A percentile compares a stretch with the other conserved stretches of the same genome.
These are phyloP conservation scores for Clarias gariepinus DNA, from an alignment of 2,113 vertebrate species.

Conservation along the genomic window DNA sequence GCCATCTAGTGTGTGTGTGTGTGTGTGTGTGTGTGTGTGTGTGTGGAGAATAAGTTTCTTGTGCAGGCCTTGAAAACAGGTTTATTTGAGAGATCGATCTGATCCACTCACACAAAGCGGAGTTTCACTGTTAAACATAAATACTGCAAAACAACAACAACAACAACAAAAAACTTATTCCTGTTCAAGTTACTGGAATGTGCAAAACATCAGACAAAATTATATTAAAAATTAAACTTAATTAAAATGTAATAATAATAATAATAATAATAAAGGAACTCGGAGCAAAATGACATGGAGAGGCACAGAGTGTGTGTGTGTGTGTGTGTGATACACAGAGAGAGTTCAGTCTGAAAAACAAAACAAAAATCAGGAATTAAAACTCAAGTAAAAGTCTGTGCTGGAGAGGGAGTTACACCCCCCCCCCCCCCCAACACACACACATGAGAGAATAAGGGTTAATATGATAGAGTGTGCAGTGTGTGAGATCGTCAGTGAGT, in stretches of 20 bases:
- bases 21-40: neutral
- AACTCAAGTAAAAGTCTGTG: no score
- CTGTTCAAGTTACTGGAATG: slow-evolving; percentile 43
- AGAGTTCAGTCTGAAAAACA: no score
- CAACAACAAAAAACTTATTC: neutral
- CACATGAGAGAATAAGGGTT: no score
- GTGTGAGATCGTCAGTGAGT: no score
- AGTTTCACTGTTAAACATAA: slow-evolving; percentile 3
- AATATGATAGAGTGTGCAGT: no score
- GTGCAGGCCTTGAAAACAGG: slow-evolving; percentile 24
- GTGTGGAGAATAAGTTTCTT: neutral
- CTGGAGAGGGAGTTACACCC: no score
- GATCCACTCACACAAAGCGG: slow-evolving; percentile 1
- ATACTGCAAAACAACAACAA: slow-evolving; percentile 29
- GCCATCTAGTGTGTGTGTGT: slow-evolving; percentile 43
- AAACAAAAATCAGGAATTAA: no score
- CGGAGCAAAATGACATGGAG: neutral
- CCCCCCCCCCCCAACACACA: no score
- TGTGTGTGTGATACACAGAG: no score
- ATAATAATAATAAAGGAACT: neutral
- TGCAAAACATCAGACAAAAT: slow-evolving; percentile 42
- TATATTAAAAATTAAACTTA: neutral
- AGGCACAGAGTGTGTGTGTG: neutral
- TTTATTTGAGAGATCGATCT: slow-evolving; percentile 48
- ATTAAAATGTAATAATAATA: neutral